Evolutionary conservation across 2,113 vertebrate genomes (phyloP).

Genomic region (Corvus moneduloides): DNA sequence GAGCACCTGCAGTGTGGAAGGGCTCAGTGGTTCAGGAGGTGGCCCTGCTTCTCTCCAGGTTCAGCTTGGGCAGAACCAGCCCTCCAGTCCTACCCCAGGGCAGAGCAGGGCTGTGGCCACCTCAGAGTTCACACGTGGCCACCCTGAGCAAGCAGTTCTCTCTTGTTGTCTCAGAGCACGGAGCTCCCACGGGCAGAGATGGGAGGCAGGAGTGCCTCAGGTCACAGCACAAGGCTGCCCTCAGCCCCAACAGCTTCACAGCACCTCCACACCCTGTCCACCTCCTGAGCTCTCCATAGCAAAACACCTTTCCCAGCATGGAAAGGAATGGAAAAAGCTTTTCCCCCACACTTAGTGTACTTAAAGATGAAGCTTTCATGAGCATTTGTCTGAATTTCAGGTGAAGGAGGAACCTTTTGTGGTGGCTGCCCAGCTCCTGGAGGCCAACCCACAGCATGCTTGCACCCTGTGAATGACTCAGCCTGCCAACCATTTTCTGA

Average conservation of each 20-base stretch:
- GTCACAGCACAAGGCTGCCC: not conserved
- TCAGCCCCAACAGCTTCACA: not conserved
- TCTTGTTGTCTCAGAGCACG: rapidly evolving
- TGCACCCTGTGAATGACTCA: not conserved
- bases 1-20: not conserved
- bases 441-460: not conserved
- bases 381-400: not conserved
- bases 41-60: not conserved
- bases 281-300: rapidly evolving
- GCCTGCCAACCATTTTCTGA: not conserved
- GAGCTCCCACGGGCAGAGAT: not conserved
- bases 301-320: not conserved
- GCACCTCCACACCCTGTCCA: not conserved
- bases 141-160: not conserved
- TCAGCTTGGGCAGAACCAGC: not conserved
- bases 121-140: not conserved
- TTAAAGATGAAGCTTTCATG: not conserved
- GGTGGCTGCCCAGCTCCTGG: not conserved
- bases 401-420: not conserved
- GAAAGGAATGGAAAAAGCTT: rapidly evolving
- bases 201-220: not conserved
- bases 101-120: not conserved
- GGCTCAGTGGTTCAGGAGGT: not conserved
- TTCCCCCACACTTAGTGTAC: not conserved
- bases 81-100: not conserved